Conservation (phyloP, 2,888 invertebrate species). For the Drosophila tripunctata region DNA sequence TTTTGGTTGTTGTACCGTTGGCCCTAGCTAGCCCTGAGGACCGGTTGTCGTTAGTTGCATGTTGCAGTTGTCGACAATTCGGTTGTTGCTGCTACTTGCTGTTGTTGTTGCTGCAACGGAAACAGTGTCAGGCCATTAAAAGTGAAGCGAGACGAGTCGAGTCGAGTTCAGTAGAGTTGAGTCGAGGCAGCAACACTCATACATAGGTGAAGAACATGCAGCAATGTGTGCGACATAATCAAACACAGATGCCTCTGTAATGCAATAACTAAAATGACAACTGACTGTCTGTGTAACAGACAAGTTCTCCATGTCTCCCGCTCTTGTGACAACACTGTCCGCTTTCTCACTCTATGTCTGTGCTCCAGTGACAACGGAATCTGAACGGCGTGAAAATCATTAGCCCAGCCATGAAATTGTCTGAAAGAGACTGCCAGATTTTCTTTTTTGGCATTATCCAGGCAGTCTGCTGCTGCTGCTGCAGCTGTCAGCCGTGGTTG, state of each 20-base stretch:
- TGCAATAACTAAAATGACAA: conserved; percentile 77
- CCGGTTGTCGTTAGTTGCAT: conserved; percentile 67
- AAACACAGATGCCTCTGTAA: conserved; percentile 72
- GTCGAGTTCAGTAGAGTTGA: neutral
- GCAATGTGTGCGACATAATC: conserved; percentile 69
- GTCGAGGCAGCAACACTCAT: conserved; percentile 18
- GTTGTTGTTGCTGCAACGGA: conserved; percentile 61
- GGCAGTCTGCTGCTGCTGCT: conserved; percentile 11
- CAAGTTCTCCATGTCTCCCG: conserved; percentile 3
- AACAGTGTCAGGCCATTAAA: conserved; percentile 78
- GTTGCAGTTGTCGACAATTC: conserved; percentile 65
- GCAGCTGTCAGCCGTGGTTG: conserved; percentile 53
- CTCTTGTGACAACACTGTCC: neutral
- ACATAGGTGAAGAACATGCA: conserved; percentile 53
- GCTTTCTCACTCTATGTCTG: neutral
- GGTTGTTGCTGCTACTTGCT: conserved; percentile 23
- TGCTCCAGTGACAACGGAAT: conserved; percentile 63
- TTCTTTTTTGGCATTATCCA: conserved; percentile 33
- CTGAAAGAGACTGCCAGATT: conserved; percentile 63
- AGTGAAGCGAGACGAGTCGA: conserved; percentile 21
- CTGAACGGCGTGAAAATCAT: conserved; percentile 69
- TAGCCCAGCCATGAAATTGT: conserved; percentile 66
- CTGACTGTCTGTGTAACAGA: conserved; percentile 20
- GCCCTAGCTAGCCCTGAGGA: conserved; percentile 23
- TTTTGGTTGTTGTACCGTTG: neutral